These are phyloP conservation scores for Toxotes lorentzi DNA, from an alignment of 2,797 vertebrate genomes.

Conservation along the genomic window DNA sequence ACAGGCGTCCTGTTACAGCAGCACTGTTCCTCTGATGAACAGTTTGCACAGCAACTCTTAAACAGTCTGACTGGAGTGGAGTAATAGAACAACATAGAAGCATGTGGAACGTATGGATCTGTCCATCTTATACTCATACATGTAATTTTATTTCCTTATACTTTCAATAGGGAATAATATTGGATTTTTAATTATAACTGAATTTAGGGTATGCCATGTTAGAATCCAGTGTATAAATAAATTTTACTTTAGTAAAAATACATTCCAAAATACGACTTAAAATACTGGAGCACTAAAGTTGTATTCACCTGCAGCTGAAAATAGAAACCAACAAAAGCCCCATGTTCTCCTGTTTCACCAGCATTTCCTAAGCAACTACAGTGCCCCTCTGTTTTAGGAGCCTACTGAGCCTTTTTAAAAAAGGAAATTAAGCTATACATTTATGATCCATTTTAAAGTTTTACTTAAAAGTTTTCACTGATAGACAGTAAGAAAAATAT, in stretches of 20 bases:
- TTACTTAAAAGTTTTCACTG: not conserved
- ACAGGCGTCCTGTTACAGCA: constrained; percentile 57
- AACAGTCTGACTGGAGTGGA: not conserved
- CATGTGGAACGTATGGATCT: not conserved
- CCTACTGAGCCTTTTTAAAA: not conserved
- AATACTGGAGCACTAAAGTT: not conserved
- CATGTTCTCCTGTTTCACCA: not conserved
- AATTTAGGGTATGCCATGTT: not conserved
- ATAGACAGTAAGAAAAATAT: not conserved
- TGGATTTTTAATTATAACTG: not conserved
- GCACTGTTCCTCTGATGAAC: not conserved
- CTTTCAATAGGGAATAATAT: not conserved
- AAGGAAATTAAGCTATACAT: no score
- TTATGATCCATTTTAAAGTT: not conserved
- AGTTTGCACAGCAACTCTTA: constrained; percentile 40
- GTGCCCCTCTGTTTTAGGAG: not conserved
- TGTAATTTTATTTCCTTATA: not conserved
- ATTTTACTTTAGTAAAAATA: not conserved
- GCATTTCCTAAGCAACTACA: not conserved
- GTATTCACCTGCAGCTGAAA: not conserved
- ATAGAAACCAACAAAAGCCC: not conserved
- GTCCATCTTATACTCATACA: not conserved
- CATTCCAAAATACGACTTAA: not conserved
- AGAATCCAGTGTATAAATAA: not conserved
- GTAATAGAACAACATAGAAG: not conserved